These are phyloP conservation scores for Paradoxurus hermaphroditus DNA, from an alignment of 2,113 vertebrate genomes.

Conservation along the genomic window DNA sequence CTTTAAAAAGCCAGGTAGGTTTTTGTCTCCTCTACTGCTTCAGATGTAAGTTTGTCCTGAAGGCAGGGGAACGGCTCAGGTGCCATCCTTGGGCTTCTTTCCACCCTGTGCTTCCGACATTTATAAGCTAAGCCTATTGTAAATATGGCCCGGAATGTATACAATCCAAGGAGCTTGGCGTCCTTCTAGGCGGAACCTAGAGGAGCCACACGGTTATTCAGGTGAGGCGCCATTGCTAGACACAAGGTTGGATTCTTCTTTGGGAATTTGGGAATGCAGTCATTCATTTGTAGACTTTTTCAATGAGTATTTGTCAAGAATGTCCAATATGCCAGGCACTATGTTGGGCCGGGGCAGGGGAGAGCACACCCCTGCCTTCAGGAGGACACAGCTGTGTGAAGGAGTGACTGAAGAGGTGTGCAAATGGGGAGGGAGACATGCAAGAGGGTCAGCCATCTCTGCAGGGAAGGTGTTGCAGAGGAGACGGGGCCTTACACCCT, in stretches of 20 bases:
- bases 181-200: neutral
- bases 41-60: neutral
- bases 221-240: neutral
- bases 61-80: neutral
- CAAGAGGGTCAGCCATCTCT: too few relatives aligned
- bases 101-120: neutral
- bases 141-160: neutral
- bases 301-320: neutral
- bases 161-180: neutral
- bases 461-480: neutral
- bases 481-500: neutral
- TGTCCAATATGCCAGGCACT: neutral
- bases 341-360: neutral
- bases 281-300: neutral
- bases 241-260: neutral
- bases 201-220: neutral
- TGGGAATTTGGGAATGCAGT: neutral
- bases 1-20: constrained; percentile 4
- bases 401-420: too few relatives aligned
- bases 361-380: neutral
- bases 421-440: too few relatives aligned
- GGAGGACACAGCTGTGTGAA: neutral
- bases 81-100: neutral
- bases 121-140: neutral
- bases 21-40: constrained; percentile 19